Percentiles rank a stretch among this genome's conserved stretches.
Evolutionary conservation across 2,797 vertebrate species (phyloP).

Genomic region (Podarcis lilfordi): DNA sequence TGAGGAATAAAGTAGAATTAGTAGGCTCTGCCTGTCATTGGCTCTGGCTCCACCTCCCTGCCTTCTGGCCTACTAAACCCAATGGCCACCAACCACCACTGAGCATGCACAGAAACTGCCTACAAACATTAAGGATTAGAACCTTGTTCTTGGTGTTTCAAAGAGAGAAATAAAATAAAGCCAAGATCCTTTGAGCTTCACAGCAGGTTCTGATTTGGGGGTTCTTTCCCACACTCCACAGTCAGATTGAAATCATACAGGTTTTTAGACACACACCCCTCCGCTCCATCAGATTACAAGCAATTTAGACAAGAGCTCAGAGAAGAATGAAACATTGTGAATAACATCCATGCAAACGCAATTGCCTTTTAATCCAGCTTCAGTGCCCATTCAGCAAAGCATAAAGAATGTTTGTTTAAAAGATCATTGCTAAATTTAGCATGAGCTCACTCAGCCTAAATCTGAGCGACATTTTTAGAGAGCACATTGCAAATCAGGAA

Average conservation of each 20-base stretch:
- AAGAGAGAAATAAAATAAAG: not conserved
- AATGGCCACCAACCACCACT: too few species aligned
- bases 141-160: not conserved
- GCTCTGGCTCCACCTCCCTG: too few species aligned
- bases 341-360: slow-evolving; percentile 43
- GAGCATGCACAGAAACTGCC: not conserved
- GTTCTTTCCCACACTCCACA: slow-evolving; percentile 11
- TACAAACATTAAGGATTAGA: not conserved
- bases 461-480: slow-evolving; percentile 79
- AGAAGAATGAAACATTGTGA: slow-evolving; percentile 50
- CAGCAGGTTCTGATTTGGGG: rapidly evolving
- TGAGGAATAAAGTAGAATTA: too few species aligned
- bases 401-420: slow-evolving; percentile 80
- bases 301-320: slow-evolving; percentile 49
- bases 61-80: too few species aligned
- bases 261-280: not conserved
- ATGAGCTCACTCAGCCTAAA: slow-evolving; percentile 77
- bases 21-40: too few species aligned
- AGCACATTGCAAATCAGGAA: slow-evolving; percentile 91
- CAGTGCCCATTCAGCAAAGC: slow-evolving; percentile 71
- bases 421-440: slow-evolving; percentile 86
- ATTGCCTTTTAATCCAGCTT: slow-evolving; percentile 56
- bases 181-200: not conserved
- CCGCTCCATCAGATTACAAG: slow-evolving; percentile 40
- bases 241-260: not conserved